Conservation (phyloP, 2,797 vertebrate genomes). For the Hylomyscus alleni region DNA sequence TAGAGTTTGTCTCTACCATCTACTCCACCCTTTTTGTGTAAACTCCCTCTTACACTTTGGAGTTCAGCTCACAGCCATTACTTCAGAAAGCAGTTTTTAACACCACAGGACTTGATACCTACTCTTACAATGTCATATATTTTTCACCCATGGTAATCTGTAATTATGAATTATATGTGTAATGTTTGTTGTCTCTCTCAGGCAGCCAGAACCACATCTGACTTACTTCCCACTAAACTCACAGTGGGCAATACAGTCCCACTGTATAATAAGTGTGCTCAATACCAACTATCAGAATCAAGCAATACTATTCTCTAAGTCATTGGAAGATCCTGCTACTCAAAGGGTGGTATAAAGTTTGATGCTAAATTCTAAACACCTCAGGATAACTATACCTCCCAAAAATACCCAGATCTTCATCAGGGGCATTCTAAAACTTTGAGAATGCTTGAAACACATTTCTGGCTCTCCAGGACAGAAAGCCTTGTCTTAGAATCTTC, state of each 20-base stretch:
- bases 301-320: neutral
- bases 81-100: neutral
- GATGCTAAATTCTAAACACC: neutral
- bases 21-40: neutral
- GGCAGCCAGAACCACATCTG: neutral
- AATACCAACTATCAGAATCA: neutral
- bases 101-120: neutral
- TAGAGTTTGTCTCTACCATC: neutral
- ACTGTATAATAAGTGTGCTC: no score
- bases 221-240: neutral
- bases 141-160: constrained; percentile 10
- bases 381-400: neutral
- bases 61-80: neutral
- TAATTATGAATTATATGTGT: neutral
- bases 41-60: neutral
- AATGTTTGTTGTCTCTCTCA: neutral
- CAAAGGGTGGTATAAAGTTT: neutral
- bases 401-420: neutral
- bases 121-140: neutral
- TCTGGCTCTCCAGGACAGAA: neutral
- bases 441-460: neutral
- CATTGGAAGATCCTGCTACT: neutral
- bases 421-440: neutral
- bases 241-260: neutral
- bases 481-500: neutral